Conservation (phyloP, 2,888 invertebrate genomes). For the Marronus borbonicus region DNA sequence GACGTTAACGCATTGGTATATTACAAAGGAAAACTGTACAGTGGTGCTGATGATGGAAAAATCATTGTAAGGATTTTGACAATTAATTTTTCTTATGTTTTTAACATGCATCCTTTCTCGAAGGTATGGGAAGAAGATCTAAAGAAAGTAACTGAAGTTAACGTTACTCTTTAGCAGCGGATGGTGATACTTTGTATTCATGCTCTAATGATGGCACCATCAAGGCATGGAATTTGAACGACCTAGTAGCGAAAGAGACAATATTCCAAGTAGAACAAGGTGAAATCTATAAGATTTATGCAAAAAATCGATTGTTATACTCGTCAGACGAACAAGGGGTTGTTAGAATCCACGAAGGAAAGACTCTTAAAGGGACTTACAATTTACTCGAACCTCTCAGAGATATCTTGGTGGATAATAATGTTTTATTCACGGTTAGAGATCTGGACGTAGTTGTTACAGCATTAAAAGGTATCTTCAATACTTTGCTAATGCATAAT, state of each 20-base stretch:
- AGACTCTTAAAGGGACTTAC: conserved; percentile 71
- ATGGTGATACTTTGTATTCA: conserved; percentile 73
- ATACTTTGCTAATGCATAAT: conserved; percentile 48
- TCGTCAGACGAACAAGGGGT: conserved; percentile 77
- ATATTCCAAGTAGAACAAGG: conserved; percentile 67
- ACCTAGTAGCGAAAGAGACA: conserved; percentile 65
- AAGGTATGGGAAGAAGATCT: conserved; percentile 72
- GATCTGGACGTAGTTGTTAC: conserved; percentile 77
- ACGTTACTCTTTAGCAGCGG: conserved; percentile 77
- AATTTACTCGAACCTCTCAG: conserved; percentile 78
- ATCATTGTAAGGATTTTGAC: conserved; percentile 68
- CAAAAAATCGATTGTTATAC: conserved; percentile 69
- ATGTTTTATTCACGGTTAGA: conserved; percentile 75
- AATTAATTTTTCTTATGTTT: too few relatives aligned
- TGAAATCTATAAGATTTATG: conserved; percentile 69
- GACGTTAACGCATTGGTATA: conserved; percentile 70
- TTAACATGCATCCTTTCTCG: conserved; percentile 52
- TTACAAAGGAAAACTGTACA: conserved; percentile 70
- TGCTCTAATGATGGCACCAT: conserved; percentile 78
- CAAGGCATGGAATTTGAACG: conserved; percentile 73
- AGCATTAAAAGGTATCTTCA: conserved; percentile 72
- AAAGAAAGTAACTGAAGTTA: conserved; percentile 67
- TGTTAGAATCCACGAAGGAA: conserved; percentile 75
- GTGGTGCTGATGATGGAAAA: conserved; percentile 72
- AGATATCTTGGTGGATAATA: conserved; percentile 73